phyloP scores from a whole-genome alignment of 2,797 vertebrate genomes.

The Melanotaenia trifasciata region DNA sequence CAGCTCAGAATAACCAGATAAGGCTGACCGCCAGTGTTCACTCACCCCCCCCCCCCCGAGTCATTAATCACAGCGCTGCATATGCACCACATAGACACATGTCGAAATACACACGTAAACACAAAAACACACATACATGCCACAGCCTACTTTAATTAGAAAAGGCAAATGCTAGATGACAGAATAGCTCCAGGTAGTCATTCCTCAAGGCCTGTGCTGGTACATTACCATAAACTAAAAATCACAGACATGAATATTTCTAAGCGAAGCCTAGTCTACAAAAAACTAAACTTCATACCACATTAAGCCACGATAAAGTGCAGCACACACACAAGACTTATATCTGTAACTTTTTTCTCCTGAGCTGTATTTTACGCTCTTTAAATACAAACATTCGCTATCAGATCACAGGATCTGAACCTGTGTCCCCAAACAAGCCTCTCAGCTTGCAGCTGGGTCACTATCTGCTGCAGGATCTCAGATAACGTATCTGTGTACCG shows the following conservation, averaged over 20 bases:
- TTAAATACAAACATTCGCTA: slow-evolving; percentile 46
- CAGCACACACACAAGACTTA: slow-evolving; percentile 9
- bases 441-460: slow-evolving; percentile 46
- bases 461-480: slow-evolving; percentile 62
- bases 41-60: slow-evolving; percentile 60
- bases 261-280: slow-evolving; percentile 40
- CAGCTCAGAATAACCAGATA: slow-evolving; percentile 77
- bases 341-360: slow-evolving; percentile 33
- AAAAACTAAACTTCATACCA: slow-evolving; percentile 66
- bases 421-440: slow-evolving; percentile 50
- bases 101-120: slow-evolving; percentile 22
- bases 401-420: slow-evolving; percentile 54
- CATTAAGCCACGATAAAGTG: slow-evolving; percentile 50
- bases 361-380: slow-evolving; percentile 47
- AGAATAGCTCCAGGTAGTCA: slow-evolving; percentile 70
- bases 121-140: slow-evolving; percentile 21
- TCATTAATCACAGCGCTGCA: slow-evolving; percentile 74
- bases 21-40: slow-evolving; percentile 61
- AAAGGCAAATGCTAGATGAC: slow-evolving; percentile 72
- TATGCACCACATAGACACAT: slow-evolving; percentile 48
- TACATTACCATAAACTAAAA: slow-evolving; percentile 57
- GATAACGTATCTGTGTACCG: slow-evolving; percentile 73
- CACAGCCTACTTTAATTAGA: slow-evolving; percentile 59
- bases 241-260: slow-evolving; percentile 49
- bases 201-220: slow-evolving; percentile 59